These are phyloP conservation scores for Periophthalmus modestus DNA, from an alignment of 2,113 vertebrate species.

Conservation along the genomic window DNA sequence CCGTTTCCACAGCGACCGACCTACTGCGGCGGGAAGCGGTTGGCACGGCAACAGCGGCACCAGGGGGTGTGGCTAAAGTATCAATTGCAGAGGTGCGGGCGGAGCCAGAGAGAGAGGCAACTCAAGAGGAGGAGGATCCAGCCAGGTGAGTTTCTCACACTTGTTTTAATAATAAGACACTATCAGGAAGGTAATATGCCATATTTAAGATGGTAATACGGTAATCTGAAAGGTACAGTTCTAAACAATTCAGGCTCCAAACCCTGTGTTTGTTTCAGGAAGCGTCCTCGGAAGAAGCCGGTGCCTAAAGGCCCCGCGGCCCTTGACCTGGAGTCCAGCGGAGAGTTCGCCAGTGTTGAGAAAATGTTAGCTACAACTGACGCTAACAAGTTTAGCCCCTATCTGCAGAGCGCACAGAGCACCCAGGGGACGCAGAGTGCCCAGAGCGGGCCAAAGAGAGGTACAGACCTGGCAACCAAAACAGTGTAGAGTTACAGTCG, in stretches of 20 bases:
- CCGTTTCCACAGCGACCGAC: conserved; percentile 77
- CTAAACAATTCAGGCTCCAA: too few species aligned
- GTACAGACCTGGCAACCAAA: conserved; percentile 28
- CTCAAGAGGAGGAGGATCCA: not conserved
- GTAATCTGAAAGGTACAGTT: too few species aligned
- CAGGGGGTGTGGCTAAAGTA: not conserved
- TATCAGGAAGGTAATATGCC: not conserved
- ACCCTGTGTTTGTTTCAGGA: conserved; percentile 24
- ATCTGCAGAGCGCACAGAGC: conserved; percentile 84
- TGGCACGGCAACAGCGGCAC: not conserved
- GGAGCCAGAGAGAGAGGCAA: not conserved
- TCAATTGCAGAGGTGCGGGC: not conserved
- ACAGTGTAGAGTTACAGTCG: too few species aligned
- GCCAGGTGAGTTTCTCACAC: not conserved
- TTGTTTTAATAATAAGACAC: not conserved
- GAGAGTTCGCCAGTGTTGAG: conserved; percentile 97
- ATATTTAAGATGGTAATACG: too few species aligned
- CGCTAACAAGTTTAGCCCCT: conserved; percentile 92
- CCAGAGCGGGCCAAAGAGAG: conserved; percentile 75
- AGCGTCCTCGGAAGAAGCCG: conserved; percentile 57
- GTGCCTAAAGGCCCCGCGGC: conserved; percentile 38
- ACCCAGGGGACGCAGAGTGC: conserved; percentile 73
- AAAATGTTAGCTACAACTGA: conserved; percentile 97
- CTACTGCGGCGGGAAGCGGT: not conserved
- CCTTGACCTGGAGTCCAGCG: conserved; percentile 92